phyloP scores from a whole-genome alignment of 2,888 invertebrate species.

The Mylabris sibirica region DNA sequence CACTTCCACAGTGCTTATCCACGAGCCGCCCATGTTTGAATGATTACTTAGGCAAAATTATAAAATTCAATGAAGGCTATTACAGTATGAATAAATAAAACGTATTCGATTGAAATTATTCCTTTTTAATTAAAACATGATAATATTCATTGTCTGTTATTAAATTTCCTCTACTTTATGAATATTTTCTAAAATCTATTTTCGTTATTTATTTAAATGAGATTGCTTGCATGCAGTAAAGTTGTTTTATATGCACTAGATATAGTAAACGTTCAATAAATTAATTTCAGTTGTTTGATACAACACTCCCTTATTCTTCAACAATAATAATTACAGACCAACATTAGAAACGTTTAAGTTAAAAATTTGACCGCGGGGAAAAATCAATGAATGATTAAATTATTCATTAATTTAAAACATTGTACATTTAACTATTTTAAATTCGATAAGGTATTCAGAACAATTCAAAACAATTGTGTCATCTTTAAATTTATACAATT shows the following conservation, averaged over 20 bases:
- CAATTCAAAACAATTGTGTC: conserved; percentile 16
- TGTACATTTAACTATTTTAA: neutral
- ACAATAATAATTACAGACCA: conserved; percentile 8
- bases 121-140: neutral
- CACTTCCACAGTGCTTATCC: too few species aligned
- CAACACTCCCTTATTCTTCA: neutral
- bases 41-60: too few species aligned
- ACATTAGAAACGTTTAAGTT: neutral
- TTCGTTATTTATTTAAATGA: conserved; percentile 10
- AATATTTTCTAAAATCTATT: conserved; percentile 4
- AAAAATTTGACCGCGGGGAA: neutral
- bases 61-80: too few species aligned
- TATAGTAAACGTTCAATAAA: conserved; percentile 4
- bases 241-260: neutral
- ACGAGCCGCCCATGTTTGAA: too few species aligned
- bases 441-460: neutral
- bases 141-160: neutral
- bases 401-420: neutral
- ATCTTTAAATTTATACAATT: conserved; percentile 53
- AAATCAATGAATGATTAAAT: neutral
- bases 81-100: too few species aligned
- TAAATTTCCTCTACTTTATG: neutral
- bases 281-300: neutral
- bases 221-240: conserved; percentile 5
- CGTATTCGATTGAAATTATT: too few species aligned